A percentile compares a stretch with the other conserved stretches of the same genome.
phyloP scores from a whole-genome alignment of 2,113 vertebrate species.

The Scortum barcoo region DNA sequence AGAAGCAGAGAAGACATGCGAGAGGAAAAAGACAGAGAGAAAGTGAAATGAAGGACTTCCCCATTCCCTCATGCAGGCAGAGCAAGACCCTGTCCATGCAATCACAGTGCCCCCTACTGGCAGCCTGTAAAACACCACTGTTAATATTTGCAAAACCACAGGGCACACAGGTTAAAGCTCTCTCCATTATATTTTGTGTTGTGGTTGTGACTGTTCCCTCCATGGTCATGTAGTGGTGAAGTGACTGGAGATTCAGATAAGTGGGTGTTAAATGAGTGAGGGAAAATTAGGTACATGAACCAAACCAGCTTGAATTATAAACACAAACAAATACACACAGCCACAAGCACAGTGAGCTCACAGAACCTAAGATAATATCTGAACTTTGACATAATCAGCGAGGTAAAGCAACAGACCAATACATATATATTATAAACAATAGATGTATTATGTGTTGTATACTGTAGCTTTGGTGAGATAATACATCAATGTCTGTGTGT shows the following conservation, averaged over 20 bases:
- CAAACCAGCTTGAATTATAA: neutral
- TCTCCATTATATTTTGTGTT: neutral
- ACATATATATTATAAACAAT: too few relatives aligned
- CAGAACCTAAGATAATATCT: too few relatives aligned
- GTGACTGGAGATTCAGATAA: neutral
- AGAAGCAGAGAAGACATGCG: slow-evolving; percentile 2
- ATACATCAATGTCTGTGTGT: neutral
- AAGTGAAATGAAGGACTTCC: slow-evolving; percentile 28
- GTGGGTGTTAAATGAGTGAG: neutral
- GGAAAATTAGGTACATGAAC: neutral
- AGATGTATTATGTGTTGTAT: slow-evolving; percentile 15
- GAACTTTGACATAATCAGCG: too few relatives aligned
- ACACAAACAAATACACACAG: neutral
- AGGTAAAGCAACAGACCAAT: too few relatives aligned
- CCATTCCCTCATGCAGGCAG: neutral
- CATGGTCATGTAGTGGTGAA: neutral
- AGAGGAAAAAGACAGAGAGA: slow-evolving; percentile 2
- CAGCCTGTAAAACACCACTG: neutral
- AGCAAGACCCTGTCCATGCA: slow-evolving; percentile 25
- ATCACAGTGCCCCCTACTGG: slow-evolving; percentile 74
- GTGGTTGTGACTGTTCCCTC: neutral
- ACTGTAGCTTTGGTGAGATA: neutral
- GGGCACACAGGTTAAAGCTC: neutral
- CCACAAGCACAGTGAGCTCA: too few relatives aligned
- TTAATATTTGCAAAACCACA: neutral